Percentiles rank a stretch among this genome's conserved stretches.
phyloP scores from a whole-genome alignment of 2,113 vertebrate species.

The Diadophis punctatus region DNA sequence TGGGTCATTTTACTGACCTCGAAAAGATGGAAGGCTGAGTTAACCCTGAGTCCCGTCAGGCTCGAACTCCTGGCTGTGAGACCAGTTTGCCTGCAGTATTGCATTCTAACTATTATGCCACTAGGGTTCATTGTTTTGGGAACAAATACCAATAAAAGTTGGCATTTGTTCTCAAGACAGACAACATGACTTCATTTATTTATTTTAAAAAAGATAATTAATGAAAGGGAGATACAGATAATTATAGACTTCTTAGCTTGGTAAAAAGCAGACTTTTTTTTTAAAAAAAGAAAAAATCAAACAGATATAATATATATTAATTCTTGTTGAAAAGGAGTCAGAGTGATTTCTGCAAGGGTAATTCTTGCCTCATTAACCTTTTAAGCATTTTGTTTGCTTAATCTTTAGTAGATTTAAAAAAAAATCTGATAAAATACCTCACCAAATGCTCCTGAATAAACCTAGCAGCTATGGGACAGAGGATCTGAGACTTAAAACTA shows the following conservation, averaged over 20 bases:
- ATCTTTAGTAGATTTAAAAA: background rate
- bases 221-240: no score
- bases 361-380: background rate
- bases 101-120: no score
- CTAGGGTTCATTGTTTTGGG: no score
- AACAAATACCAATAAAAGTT: no score
- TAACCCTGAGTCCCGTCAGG: background rate
- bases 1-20: background rate
- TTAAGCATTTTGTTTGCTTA: background rate
- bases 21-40: background rate
- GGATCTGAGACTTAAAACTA: background rate
- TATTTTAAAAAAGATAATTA: no score
- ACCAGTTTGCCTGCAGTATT: no score
- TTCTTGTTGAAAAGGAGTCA: background rate
- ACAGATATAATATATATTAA: background rate
- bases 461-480: background rate
- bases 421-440: background rate
- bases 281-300: no score
- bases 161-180: background rate
- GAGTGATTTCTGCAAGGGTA: background rate
- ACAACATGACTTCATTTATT: no score
- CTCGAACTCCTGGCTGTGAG: background rate
- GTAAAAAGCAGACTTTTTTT: no score
- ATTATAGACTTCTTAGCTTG: no score
- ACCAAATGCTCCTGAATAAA: background rate